Percentiles rank a stretch among this genome's conserved stretches.
These are phyloP conservation scores for Distichodus sexfasciatus DNA, from an alignment of 2,797 vertebrate species.

Conservation along the genomic window DNA sequence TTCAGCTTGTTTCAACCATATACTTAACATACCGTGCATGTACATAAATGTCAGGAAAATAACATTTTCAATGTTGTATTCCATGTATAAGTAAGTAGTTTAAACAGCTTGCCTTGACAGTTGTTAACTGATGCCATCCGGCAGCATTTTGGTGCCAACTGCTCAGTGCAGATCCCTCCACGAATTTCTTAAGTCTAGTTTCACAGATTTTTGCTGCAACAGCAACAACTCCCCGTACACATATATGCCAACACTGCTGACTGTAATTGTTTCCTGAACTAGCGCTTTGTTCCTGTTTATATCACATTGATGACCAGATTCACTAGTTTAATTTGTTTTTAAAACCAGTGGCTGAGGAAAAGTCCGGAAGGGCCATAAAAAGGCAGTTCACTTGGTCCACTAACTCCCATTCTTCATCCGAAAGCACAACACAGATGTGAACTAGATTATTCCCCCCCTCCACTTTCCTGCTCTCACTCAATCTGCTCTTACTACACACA, in stretches of 20 bases:
- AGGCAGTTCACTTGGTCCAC: constrained; percentile 15
- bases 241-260: not conserved
- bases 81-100: too few relatives aligned
- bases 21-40: too few relatives aligned
- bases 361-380: constrained; percentile 44
- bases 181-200: not conserved
- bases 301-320: not conserved
- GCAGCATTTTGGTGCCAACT: not conserved
- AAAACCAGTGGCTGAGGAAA: constrained; percentile 46
- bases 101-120: too few relatives aligned
- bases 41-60: too few relatives aligned
- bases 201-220: too few relatives aligned
- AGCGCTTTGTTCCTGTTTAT: not conserved
- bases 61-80: too few relatives aligned
- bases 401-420: constrained; percentile 49
- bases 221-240: not conserved
- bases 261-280: not conserved
- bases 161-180: not conserved
- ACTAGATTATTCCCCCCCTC: constrained; percentile 64
- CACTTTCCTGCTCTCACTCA: constrained; percentile 23
- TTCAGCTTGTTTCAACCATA: too few relatives aligned
- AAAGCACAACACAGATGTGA: constrained; percentile 68
- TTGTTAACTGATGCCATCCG: not conserved
- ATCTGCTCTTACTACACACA: constrained; percentile 33
- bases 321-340: not conserved